phyloP scores from a whole-genome alignment of 2,113 vertebrate species.

The Tringa solitaria region DNA sequence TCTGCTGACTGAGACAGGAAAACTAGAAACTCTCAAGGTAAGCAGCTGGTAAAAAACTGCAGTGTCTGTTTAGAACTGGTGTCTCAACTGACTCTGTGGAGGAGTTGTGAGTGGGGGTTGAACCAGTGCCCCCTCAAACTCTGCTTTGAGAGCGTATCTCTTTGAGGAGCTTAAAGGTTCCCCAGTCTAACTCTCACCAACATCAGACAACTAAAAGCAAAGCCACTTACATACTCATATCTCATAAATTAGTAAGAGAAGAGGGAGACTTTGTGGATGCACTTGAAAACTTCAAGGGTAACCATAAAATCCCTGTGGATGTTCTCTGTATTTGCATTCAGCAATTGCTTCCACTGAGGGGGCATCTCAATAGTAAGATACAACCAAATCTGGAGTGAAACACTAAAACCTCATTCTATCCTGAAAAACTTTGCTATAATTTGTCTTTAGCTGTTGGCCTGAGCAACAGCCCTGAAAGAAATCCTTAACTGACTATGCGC shows the following conservation, averaged over 20 bases:
- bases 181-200: rapidly evolving
- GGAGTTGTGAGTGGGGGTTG: not conserved
- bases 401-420: not conserved
- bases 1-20: not conserved
- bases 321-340: not conserved
- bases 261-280: not conserved
- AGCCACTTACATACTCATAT: not conserved
- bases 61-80: not conserved
- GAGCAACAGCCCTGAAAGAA: not conserved
- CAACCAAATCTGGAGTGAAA: not conserved
- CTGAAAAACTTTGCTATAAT: not conserved
- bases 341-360: not conserved
- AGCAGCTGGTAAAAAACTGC: not conserved
- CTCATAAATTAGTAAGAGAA: not conserved
- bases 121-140: not conserved
- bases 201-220: not conserved
- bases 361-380: not conserved
- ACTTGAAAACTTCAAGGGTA: not conserved
- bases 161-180: not conserved
- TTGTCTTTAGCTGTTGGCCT: not conserved
- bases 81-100: not conserved
- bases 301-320: not conserved
- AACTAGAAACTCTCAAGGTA: not conserved
- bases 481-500: not conserved
- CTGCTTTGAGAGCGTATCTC: not conserved